phyloP scores from a whole-genome alignment of 2,797 vertebrate species.

The Pygocentrus nattereri region DNA sequence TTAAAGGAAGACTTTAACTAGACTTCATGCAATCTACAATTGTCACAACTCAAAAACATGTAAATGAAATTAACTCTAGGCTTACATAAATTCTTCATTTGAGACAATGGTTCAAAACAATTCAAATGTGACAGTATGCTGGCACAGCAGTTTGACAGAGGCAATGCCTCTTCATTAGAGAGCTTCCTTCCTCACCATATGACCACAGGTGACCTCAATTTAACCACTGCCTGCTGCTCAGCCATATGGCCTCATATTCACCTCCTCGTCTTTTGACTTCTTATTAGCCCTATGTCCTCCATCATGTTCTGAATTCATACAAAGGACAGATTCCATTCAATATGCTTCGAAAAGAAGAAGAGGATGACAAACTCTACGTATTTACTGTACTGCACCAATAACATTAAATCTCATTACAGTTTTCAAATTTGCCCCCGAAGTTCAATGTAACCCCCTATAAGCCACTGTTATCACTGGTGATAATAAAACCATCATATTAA shows the following conservation, averaged over 20 bases:
- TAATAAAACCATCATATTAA: too few species aligned
- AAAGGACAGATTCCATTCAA: background rate
- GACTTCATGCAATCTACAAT: too few species aligned
- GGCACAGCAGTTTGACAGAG: background rate
- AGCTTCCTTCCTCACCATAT: background rate
- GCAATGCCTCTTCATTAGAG: slow-evolving; percentile 16
- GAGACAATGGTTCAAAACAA: background rate
- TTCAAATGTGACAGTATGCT: background rate
- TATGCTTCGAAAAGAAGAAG: too few species aligned
- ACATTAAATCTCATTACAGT: background rate
- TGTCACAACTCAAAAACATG: background rate
- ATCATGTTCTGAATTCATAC: background rate
- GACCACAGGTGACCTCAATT: slow-evolving; percentile 5
- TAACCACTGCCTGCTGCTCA: slow-evolving; percentile 9
- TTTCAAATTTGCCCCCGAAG: background rate
- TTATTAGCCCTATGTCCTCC: background rate
- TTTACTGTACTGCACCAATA: background rate
- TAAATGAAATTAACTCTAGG: background rate
- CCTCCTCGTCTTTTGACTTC: background rate
- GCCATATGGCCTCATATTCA: slow-evolving; percentile 15
- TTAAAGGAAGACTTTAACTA: background rate
- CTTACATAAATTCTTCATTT: too few species aligned
- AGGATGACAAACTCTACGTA: background rate
- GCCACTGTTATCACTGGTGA: too few species aligned
- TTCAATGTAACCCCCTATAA: background rate